phyloP scores from a whole-genome alignment of 2,888 invertebrate species.

The Agapostemon virescens region DNA sequence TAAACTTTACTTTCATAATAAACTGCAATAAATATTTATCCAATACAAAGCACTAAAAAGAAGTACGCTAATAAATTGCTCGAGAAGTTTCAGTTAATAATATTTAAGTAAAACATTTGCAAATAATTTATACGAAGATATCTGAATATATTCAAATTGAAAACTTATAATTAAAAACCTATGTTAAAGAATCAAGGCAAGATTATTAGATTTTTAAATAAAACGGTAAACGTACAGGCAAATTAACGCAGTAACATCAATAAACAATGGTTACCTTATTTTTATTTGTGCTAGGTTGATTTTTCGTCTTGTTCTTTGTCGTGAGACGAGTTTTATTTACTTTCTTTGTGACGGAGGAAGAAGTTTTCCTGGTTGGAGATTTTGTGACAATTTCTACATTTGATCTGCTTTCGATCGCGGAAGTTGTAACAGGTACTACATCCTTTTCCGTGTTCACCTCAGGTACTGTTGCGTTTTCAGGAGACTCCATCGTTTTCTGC shows the following conservation, averaged over 20 bases:
- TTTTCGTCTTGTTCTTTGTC: slow-evolving; percentile 64
- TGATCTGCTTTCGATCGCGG: slow-evolving; percentile 34
- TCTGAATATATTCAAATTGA: not conserved
- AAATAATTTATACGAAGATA: not conserved
- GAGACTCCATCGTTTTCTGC: slow-evolving; percentile 38
- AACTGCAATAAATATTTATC: not conserved
- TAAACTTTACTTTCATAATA: too few relatives aligned
- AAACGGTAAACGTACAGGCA: not conserved
- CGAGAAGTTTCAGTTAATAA: not conserved
- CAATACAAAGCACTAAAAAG: not conserved
- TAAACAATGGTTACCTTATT: slow-evolving; percentile 69
- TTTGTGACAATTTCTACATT: slow-evolving; percentile 18
- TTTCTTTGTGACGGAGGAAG: slow-evolving; percentile 75
- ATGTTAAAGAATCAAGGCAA: not conserved
- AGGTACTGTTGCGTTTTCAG: slow-evolving; percentile 38
- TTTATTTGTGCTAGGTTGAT: slow-evolving; percentile 79
- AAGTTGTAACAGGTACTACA: slow-evolving; percentile 29
- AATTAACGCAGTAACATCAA: not conserved
- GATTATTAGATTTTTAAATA: not conserved
- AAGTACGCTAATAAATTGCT: not conserved
- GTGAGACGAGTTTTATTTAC: slow-evolving; percentile 78
- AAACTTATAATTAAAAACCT: not conserved
- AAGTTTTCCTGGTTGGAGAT: slow-evolving; percentile 46
- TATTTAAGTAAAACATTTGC: not conserved
- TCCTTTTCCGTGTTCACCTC: slow-evolving; percentile 40